phyloP scores from a whole-genome alignment of 53 echinoderm and acorn worm species.

The Actinopyga echinites region DNA sequence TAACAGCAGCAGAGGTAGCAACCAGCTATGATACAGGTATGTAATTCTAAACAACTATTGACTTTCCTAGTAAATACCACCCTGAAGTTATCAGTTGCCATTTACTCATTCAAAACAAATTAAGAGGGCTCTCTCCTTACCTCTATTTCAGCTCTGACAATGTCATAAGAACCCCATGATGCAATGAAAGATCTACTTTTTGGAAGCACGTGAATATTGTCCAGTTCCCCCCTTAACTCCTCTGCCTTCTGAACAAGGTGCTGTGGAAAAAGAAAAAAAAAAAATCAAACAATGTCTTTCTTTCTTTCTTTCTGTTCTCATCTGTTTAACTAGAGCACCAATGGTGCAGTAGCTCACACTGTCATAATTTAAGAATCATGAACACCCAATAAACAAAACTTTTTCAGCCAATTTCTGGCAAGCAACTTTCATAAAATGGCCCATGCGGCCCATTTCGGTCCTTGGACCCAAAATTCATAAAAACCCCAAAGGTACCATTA shows the following conservation, averaged over 20 bases:
- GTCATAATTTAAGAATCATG: too few species aligned
- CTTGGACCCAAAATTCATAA: too few species aligned
- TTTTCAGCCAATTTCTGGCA: too few species aligned
- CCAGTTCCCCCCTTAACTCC: conserved; percentile 20
- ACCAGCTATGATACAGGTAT: neutral
- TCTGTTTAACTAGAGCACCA: too few species aligned
- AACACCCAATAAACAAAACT: too few species aligned
- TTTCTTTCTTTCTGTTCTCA: neutral
- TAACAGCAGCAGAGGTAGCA: neutral
- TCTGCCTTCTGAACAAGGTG: conserved; percentile 56
- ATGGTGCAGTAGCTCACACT: too few species aligned
- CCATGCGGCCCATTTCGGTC: too few species aligned
- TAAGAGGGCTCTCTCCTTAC: conserved; percentile 46
- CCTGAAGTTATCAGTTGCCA: neutral
- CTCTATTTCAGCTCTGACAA: conserved; percentile 91
- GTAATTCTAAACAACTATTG: neutral
- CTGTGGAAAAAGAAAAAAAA: conserved; percentile 48
- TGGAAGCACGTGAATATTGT: conserved; percentile 88
- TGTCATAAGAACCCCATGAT: conserved; percentile 95
- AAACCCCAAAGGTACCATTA: too few species aligned
- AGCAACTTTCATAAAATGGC: too few species aligned
- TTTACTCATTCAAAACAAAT: neutral
- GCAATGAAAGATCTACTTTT: conserved; percentile 94
- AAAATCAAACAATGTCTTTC: neutral
- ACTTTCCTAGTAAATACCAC: neutral